Evolutionary conservation across 2,888 invertebrate genomes (phyloP).

Genomic region (Spialia ferax): DNA sequence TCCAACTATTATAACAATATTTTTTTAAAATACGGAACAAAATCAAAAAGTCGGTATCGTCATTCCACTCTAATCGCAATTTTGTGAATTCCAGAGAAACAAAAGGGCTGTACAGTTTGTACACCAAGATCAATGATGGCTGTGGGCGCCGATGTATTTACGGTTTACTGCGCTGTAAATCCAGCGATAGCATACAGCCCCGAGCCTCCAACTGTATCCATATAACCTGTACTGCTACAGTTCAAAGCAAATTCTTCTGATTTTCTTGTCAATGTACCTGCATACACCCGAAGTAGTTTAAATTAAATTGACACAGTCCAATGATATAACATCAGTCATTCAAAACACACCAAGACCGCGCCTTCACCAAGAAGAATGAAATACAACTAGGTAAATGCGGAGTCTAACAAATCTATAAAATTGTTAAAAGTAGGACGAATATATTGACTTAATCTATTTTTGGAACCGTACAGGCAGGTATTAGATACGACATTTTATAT

Average conservation of each 20-base stretch:
- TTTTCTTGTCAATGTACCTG: background rate
- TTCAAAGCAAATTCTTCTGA: background rate
- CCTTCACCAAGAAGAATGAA: too few species aligned
- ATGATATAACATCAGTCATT: too few species aligned
- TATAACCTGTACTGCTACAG: background rate
- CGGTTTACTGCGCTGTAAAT: constrained; percentile 77
- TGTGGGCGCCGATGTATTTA: constrained; percentile 62
- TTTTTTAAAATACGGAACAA: constrained; percentile 10
- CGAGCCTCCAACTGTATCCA: background rate
- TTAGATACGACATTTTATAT: background rate
- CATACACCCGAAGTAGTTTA: too few species aligned
- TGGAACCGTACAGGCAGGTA: background rate
- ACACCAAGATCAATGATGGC: constrained; percentile 61
- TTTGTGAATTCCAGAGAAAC: constrained; percentile 54
- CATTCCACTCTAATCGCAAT: constrained; percentile 52
- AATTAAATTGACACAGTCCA: too few species aligned
- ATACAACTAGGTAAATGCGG: too few species aligned
- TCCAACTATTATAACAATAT: too few species aligned
- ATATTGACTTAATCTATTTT: too few species aligned
- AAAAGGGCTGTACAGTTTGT: constrained; percentile 50
- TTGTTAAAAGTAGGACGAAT: too few species aligned
- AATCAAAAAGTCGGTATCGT: constrained; percentile 47
- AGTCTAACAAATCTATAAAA: background rate
- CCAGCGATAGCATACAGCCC: constrained; percentile 62
- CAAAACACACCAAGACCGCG: too few species aligned